These are phyloP conservation scores for Lamellibrachia columna DNA, from an alignment of 2,888 invertebrate species.

Conservation along the genomic window DNA sequence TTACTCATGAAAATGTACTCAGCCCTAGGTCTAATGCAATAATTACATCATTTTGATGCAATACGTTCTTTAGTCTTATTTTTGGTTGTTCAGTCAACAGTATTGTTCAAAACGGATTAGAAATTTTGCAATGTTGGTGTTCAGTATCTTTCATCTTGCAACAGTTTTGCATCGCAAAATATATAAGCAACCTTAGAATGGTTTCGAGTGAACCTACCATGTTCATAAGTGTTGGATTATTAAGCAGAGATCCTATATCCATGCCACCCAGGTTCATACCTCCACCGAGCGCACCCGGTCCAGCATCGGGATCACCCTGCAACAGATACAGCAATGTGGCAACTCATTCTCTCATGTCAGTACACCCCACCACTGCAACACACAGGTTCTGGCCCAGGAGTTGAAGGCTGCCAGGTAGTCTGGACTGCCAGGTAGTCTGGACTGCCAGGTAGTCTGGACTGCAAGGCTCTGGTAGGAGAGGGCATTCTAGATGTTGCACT, in stretches of 20 bases:
- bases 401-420: no score
- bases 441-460: no score
- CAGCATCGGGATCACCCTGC: slow-evolving; percentile 20
- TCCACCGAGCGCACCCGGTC: slow-evolving; percentile 27
- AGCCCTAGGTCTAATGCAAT: no score
- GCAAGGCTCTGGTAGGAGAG: no score
- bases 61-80: background rate
- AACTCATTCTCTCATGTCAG: background rate
- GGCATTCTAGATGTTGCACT: no score
- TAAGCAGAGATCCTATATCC: slow-evolving; percentile 72
- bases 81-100: background rate
- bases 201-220: slow-evolving; percentile 68
- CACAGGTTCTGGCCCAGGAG: no score
- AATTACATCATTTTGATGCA: no score
- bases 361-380: no score
- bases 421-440: no score
- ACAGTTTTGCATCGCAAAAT: background rate
- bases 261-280: slow-evolving; percentile 55
- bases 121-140: background rate
- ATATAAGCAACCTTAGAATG: background rate
- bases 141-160: background rate
- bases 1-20: no score
- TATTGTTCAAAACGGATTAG: background rate
- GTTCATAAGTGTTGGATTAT: slow-evolving; percentile 83
- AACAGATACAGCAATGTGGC: background rate